Base-by-base conservation (phyloP, 1,140 invertebrate genomes). In the Laupala kohalensis region DNA sequence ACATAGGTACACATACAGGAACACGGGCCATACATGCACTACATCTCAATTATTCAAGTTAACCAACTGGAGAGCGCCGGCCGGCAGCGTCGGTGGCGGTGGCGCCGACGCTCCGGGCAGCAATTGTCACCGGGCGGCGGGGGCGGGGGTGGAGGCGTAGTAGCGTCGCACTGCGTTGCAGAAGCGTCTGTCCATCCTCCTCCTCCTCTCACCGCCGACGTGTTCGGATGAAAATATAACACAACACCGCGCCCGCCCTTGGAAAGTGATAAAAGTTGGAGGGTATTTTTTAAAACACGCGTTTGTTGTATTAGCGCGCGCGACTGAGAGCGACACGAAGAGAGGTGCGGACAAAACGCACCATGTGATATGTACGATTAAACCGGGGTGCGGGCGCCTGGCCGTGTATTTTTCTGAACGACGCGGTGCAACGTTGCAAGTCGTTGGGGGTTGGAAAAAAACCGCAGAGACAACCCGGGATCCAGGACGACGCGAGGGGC, bases 1-100 rank as follows among this genome's bases (percentile, higher is more conserved):
- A 66, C 70, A 71, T 66, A 71, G 29, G 70, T 71, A 71, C 70
- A 71, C 70, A 71, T 30, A 65, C 64, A 65, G 26, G 67, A 26
- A 29, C 67, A 29, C 67, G 67, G 67, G 19, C 67, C 24, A 53
- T 37, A 68, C 67, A 68, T 68, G 27, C 67, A 30, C 26, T 68
- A 68, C 27, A 29, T 27, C 67, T 71, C 63, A 64, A 71, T 71
- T 66, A 65, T 71, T 65, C 70, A 71, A 62, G 70, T 65, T 71
- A 71, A 71, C 70, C 70, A 71, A 71, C 63, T 71, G 70, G 70
- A 71, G 30, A 71, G 27, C 63, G 70, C 24, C 30, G 25, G 29
- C 25, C 63, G 67, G 26, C 65, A 26, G 65, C 65, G 65, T 25
- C 65, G 27, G 25, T 66, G 65, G 27, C 37, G 37, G 37, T 37